Percentiles rank a stretch among this genome's conserved stretches.
Conservation (phyloP, 2,113 vertebrate genomes). For the Telmatochromis bifrenatus region DNA sequence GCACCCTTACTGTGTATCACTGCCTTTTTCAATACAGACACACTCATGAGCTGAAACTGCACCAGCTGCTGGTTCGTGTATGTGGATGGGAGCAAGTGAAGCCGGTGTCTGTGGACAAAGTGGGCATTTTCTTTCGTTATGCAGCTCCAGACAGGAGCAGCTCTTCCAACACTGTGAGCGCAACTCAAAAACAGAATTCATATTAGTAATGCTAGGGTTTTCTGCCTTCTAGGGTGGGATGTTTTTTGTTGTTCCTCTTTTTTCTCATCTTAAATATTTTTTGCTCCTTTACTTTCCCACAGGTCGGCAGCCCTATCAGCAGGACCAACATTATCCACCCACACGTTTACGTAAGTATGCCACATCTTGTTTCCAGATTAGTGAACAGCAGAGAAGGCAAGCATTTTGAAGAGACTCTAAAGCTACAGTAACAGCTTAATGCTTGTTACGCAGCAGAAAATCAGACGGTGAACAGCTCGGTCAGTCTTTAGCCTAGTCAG, state of each 20-base stretch:
- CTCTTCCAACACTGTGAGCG: constrained; percentile 86
- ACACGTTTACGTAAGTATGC: constrained; percentile 88
- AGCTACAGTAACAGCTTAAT: not conserved
- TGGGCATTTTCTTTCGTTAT: constrained; percentile 93
- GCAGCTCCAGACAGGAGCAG: constrained; percentile 92
- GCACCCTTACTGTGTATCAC: not conserved
- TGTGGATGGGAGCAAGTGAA: constrained; percentile 98
- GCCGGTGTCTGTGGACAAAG: constrained; percentile 96
- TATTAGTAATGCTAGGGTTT: not conserved
- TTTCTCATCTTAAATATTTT: not conserved
- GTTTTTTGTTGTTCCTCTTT: not conserved
- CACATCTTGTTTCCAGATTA: not conserved
- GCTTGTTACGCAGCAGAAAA: not conserved
- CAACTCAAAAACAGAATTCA: not conserved
- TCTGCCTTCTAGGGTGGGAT: not conserved
- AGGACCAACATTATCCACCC: constrained; percentile 97
- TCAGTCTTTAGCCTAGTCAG: not conserved
- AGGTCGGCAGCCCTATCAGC: constrained; percentile 95
- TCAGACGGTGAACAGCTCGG: not conserved
- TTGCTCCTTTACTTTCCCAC: not conserved
- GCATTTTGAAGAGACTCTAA: not conserved
- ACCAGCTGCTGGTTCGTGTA: constrained; percentile 90
- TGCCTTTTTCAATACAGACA: constrained; percentile 70
- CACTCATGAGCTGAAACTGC: constrained; percentile 92
- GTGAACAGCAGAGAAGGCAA: not conserved